Evolutionary conservation across 2,888 invertebrate genomes (phyloP).

Genomic region (Odontocolon sp.): DNA sequence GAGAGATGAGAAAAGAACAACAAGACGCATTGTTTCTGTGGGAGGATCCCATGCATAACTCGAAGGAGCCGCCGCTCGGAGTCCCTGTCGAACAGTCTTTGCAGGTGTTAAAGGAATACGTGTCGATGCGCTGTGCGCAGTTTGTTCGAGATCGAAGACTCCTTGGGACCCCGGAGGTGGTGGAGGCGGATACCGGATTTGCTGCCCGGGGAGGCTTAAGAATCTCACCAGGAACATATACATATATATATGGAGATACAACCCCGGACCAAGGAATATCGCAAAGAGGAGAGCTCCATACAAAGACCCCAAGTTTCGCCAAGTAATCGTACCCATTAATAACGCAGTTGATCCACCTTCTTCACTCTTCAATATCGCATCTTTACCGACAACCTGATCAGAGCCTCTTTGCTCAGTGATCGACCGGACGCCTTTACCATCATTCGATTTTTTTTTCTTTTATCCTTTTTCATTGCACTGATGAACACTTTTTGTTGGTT

Average conservation of each 20-base stretch:
- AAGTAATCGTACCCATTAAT: slow-evolving; percentile 79
- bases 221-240: slow-evolving; percentile 3
- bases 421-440: slow-evolving; percentile 48
- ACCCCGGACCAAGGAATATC: neutral
- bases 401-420: slow-evolving; percentile 22
- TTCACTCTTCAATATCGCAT: slow-evolving; percentile 43
- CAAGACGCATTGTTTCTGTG: slow-evolving; percentile 76
- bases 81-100: slow-evolving; percentile 57
- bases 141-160: neutral
- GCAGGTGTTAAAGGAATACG: slow-evolving; percentile 78
- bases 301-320: slow-evolving; percentile 77
- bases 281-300: slow-evolving; percentile 38
- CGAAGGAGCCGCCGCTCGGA: slow-evolving; percentile 69
- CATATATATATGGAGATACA: too few relatives aligned
- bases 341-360: slow-evolving; percentile 74
- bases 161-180: slow-evolving; percentile 44
- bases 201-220: slow-evolving; percentile 22
- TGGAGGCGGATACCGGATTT: slow-evolving; percentile 39
- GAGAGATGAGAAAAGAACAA: slow-evolving; percentile 19
- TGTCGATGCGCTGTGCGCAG: slow-evolving; percentile 13
- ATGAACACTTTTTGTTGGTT: too few relatives aligned
- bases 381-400: slow-evolving; percentile 33
- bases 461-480: slow-evolving; percentile 26
- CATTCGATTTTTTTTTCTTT: slow-evolving; percentile 32
- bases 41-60: slow-evolving; percentile 80